A percentile compares a stretch with the other conserved stretches of the same genome.
Conservation (phyloP, 35 echinoderm and acorn worm species). For the Heliocidaris tuberculata region DNA sequence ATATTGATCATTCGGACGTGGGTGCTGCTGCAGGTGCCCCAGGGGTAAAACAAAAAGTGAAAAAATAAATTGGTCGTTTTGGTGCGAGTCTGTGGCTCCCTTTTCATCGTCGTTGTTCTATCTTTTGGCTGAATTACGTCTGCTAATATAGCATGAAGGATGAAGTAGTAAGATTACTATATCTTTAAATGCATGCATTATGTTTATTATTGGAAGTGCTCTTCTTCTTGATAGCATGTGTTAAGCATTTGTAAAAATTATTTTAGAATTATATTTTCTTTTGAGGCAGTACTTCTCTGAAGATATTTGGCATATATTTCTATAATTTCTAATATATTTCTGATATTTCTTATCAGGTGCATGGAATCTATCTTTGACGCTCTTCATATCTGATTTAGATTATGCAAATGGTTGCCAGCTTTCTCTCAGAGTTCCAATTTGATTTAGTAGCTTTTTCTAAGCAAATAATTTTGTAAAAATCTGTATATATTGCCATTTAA, state of each 20-base stretch:
- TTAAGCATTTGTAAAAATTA: background rate
- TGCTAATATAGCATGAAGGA: background rate
- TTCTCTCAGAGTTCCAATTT: background rate
- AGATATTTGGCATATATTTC: background rate
- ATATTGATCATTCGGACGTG: slow-evolving; percentile 47
- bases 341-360: background rate
- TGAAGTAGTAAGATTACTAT: background rate
- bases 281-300: background rate
- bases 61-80: slow-evolving; percentile 36
- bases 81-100: slow-evolving; percentile 21
- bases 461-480: background rate
- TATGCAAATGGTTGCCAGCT: background rate
- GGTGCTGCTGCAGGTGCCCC: slow-evolving; percentile 55
- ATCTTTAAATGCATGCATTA: background rate
- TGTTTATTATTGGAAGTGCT: background rate
- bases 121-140: background rate
- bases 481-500: background rate
- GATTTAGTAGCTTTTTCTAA: background rate
- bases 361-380: background rate
- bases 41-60: slow-evolving; percentile 59
- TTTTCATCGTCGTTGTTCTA: background rate
- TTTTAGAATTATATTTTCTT: background rate
- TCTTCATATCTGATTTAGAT: background rate
- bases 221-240: too few relatives aligned
- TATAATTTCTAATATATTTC: too few relatives aligned